These are phyloP conservation scores for Halcyon smyrnensis DNA, from an alignment of 2,797 vertebrate species.

Conservation along the genomic window DNA sequence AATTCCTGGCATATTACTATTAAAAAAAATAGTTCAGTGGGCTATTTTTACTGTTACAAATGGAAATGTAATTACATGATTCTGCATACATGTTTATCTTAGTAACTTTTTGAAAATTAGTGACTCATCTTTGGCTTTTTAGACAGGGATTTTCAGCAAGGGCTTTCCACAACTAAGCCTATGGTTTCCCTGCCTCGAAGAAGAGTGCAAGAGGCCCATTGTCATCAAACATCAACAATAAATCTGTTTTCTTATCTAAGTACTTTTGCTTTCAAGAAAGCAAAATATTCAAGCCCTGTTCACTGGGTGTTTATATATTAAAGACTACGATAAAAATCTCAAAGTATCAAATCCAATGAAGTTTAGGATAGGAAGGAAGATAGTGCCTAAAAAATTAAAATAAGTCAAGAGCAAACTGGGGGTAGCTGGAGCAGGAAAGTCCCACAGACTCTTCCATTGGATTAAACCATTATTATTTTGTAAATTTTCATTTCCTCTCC, in stretches of 20 bases:
- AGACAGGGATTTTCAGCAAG: slow-evolving; percentile 60
- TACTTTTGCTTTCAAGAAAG: slow-evolving; percentile 15
- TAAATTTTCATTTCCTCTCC: slow-evolving; percentile 11
- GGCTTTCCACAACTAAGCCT: slow-evolving; percentile 47
- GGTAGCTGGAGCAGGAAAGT: slow-evolving; percentile 56
- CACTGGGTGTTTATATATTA: background rate
- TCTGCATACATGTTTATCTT: slow-evolving; percentile 43
- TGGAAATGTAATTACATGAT: slow-evolving; percentile 30
- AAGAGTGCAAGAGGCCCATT: background rate
- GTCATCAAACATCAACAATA: background rate
- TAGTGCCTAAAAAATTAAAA: background rate
- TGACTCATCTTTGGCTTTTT: slow-evolving; percentile 61
- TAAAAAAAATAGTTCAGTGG: background rate
- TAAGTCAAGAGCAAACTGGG: background rate
- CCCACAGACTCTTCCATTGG: slow-evolving; percentile 13
- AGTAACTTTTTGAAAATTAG: slow-evolving; percentile 38
- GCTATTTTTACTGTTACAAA: slow-evolving; percentile 16
- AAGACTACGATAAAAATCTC: background rate
- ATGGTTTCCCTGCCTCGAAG: slow-evolving; percentile 37
- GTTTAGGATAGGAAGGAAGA: background rate
- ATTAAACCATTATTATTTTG: background rate
- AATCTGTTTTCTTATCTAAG: slow-evolving; percentile 15
- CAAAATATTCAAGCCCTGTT: background rate
- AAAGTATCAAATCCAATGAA: background rate
- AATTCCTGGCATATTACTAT: background rate